Evolutionary conservation across 2,888 invertebrate genomes (phyloP).

Genomic region (Eristalis arbustorum): DNA sequence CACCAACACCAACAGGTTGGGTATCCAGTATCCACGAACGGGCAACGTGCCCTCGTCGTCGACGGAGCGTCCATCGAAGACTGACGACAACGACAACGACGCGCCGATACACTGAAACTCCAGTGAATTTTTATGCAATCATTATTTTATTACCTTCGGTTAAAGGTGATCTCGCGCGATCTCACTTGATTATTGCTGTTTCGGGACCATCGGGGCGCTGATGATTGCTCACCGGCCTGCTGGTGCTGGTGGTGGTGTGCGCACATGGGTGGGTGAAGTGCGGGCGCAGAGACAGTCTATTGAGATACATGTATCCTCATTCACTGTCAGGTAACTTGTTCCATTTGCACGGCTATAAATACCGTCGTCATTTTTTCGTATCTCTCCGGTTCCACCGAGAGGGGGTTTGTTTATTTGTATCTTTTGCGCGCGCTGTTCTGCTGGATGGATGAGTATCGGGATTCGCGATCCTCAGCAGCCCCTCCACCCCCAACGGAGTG

Average conservation of each 20-base stretch:
- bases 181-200: conserved; percentile 71
- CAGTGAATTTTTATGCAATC: conserved; percentile 71
- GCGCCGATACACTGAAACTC: conserved; percentile 60
- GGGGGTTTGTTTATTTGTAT: conserved; percentile 25
- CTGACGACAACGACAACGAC: conserved; percentile 42
- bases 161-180: conserved; percentile 71
- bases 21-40: no score
- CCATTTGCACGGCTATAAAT: conserved; percentile 70
- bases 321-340: conserved; percentile 70
- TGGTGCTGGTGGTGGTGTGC: not conserved
- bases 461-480: conserved; percentile 50
- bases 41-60: not conserved
- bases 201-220: conserved; percentile 67
- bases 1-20: conserved; percentile 17
- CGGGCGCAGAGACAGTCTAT: conserved; percentile 33
- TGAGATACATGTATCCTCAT: conserved; percentile 70
- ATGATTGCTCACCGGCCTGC: conserved; percentile 62
- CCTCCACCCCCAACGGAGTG: not conserved
- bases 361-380: conserved; percentile 57
- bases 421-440: conserved; percentile 9
- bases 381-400: conserved; percentile 8
- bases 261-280: conserved; percentile 9
- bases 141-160: conserved; percentile 71
- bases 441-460: conserved; percentile 68
- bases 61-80: conserved; percentile 10